Evolutionary conservation across 2,797 vertebrate genomes (phyloP), one percentile per base, ranked within the genome.

Genomic region (Melanotaenia pygmaea): DNA sequence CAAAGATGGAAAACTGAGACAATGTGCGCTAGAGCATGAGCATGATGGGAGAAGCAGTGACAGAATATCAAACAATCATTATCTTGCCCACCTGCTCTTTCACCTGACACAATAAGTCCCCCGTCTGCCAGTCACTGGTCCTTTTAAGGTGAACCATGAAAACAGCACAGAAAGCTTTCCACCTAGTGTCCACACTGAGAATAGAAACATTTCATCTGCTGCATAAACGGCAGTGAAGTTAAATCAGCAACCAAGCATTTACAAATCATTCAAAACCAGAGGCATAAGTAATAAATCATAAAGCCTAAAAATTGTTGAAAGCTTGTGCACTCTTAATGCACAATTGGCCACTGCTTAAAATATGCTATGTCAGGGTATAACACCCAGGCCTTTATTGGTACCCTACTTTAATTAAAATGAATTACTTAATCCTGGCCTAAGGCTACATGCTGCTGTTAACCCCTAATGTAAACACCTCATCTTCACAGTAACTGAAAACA

Each of bases 31-130:
- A 24, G 26, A 26, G 69, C 60, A 58, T 43, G 70, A 71, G 69
- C 22, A 58, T 61, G 50, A 77, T 53, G n/a, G 59, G 66, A 56
- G 43, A 30, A 77, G 47, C 53, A 16, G 63, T 56, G 68, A 81
- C 43, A 47, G 58, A 75, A 81, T 74, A 81, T 87, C 75, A 85
- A 85, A 85, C 82, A 78, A 86, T 87, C 75, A 86, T 88, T 81
- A 87, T 63, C 67, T 83, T 64, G 34, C 67, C 28, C 59, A 72
- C 35, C 62, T 20, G 47, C 74, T 28, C 63, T 54, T 61, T 70
- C 24, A 53, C 61, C 54, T 5, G 28, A 26, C 13, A 9, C 53
- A 58, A 60, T 60, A 66, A 59, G 50, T 37, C 45, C 50, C 10
- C 45, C 56, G 51, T 32, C 40, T 26, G 28, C 5, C 62, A 67